Evolutionary conservation across 2,888 invertebrate genomes (phyloP).

Genomic region (Caenorhabditis becei): DNA sequence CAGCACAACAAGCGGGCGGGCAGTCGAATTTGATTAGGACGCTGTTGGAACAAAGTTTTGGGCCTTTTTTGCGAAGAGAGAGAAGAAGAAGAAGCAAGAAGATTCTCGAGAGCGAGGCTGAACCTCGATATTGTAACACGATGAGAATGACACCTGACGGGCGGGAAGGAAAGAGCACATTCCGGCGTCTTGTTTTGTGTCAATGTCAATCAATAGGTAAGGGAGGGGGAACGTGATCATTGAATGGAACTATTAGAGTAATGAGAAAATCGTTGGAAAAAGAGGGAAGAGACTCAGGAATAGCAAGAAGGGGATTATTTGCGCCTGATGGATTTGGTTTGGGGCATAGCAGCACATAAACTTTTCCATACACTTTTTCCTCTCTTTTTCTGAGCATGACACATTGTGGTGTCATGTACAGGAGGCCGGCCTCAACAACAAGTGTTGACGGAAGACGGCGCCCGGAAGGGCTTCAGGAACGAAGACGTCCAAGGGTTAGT

Average conservation of each 20-base stretch:
- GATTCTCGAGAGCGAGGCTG: conserved; percentile 24
- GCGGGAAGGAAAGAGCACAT: conserved; percentile 32
- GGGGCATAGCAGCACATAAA: background rate
- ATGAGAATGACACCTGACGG: conserved; percentile 51
- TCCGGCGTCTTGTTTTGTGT: conserved; percentile 27
- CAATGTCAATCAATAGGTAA: conserved; percentile 26
- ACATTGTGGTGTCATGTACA: conserved; percentile 44
- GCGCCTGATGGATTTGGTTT: conserved; percentile 24
- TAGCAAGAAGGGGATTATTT: conserved; percentile 39
- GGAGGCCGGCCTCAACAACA: conserved; percentile 20
- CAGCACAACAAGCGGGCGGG: background rate
- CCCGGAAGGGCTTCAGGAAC: conserved; percentile 38
- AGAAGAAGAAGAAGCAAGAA: conserved; percentile 20
- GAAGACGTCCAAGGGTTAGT: conserved; percentile 21
- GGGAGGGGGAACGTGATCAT: conserved; percentile 33
- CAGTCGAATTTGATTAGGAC: background rate
- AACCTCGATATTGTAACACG: conserved; percentile 39
- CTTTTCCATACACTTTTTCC: background rate
- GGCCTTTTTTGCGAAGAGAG: background rate
- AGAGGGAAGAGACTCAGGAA: conserved; percentile 6
- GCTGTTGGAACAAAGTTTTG: conserved; percentile 2
- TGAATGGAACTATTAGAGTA: conserved; percentile 28
- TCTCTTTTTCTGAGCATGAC: conserved; percentile 25
- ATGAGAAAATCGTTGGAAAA: conserved; percentile 27
- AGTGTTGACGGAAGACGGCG: background rate